These are phyloP conservation scores for Benthosema pterotum DNA, from an alignment of 2,797 vertebrate genomes.

Conservation along the genomic window DNA sequence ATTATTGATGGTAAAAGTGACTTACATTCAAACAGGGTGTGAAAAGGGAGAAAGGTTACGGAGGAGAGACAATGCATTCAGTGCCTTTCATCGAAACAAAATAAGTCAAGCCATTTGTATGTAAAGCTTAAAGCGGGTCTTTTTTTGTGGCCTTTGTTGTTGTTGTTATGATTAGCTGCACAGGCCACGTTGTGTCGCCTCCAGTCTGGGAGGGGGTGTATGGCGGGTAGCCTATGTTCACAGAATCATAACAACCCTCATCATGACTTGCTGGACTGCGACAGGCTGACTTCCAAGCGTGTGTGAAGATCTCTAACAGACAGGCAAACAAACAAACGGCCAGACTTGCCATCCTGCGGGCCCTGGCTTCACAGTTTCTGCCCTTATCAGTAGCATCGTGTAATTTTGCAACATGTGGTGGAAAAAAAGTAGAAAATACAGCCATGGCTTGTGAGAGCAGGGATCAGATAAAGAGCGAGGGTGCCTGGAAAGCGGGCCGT, in stretches of 20 bases:
- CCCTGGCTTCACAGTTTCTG: constrained; percentile 44
- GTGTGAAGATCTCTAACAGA: constrained; percentile 53
- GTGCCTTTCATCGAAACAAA: constrained; percentile 50
- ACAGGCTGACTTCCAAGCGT: constrained; percentile 55
- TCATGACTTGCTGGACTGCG: constrained; percentile 40
- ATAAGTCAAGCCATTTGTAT: constrained; percentile 49
- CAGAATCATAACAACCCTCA: constrained; percentile 35
- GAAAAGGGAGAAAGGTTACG: constrained; percentile 45
- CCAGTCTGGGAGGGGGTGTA: constrained; percentile 29
- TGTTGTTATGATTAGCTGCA: constrained; percentile 38
- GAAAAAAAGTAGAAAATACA: constrained; percentile 48
- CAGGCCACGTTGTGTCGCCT: constrained; percentile 15
- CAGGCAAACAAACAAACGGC: constrained; percentile 62
- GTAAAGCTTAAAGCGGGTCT: constrained; percentile 38
- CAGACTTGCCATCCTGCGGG: constrained; percentile 55
- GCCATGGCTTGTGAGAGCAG: constrained; percentile 60
- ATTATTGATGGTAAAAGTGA: constrained; percentile 79
- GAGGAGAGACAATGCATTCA: constrained; percentile 50
- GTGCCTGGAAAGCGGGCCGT: constrained; percentile 56
- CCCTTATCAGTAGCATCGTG: constrained; percentile 65
- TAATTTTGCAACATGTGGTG: constrained; percentile 69
- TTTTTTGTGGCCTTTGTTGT: constrained; percentile 24
- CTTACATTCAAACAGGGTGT: constrained; percentile 65
- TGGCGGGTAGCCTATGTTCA: constrained; percentile 17
- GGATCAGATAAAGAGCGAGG: constrained; percentile 71